Base-by-base conservation (phyloP, 1,140 invertebrate genomes). In the Nylanderia fulva region DNA sequence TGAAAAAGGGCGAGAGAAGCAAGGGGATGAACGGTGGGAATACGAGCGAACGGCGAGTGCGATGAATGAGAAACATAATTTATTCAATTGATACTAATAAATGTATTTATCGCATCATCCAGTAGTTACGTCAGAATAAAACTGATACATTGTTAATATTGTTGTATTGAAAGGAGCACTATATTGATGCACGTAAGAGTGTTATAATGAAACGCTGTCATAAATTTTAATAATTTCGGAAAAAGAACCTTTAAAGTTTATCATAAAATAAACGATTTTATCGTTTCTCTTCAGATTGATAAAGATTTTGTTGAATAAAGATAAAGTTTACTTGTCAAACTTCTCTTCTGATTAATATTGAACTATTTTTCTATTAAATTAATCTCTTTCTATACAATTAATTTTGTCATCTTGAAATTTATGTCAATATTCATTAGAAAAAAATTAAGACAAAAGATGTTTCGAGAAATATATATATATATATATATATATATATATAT, bases 21-120 rank as follows among this genome's bases (percentile, higher is more conserved):
- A 27, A 13, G 45, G 45, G 60, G 39, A 8, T 54, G 42, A 56
- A 69, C 21, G 63, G 48, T 56, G 63, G 63, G 48, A 80, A 79
- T 68, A 61, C 45, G 45, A 79, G 63, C 42, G 33, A 68, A 45
- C 27, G 75, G 48, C 83, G 64, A 24, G 56, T 42, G 45, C 63
- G 27, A 29, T 88, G 89, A 91, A 91, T 91, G 88, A n/a, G n/a
- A 90, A 91, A 87, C 76, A 79, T 87, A 91, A 91, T 91, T 91
- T 87, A 91, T 90, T 89, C 89, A 91, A 91, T 90, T 91, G 90
- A 36, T 68, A 82, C 66, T 91, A 91, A 91, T 91, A 91, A 91
- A 87, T 88, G 58, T 84, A 79, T 84, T 88, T 85, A 84, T 75
- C 64, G 86, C 64, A 82, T 56, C n/a, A 24, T 48, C 4, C 74